Base-by-base conservation (phyloP, 1,140 invertebrate genomes). In the Trichogramma pretiosum region DNA sequence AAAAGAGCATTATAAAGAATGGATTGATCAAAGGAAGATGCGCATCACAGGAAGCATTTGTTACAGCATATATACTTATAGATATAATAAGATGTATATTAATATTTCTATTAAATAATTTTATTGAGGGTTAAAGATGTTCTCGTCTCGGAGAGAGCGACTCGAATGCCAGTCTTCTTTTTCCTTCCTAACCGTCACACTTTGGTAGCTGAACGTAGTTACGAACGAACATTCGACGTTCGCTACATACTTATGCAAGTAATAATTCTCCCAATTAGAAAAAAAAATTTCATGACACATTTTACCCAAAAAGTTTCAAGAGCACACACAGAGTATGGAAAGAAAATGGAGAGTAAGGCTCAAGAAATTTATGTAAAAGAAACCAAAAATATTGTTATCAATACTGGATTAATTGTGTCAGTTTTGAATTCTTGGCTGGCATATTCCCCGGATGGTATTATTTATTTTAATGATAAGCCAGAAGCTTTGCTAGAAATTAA, bases 371-470 rank as follows among this genome's bases (percentile, higher is more conserved):
- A 18, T 40, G 23, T 10, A 30, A 30, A 18, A 11, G 14, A 26
- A 26, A 40, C 19, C 5, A 18, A 14, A 17, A 23, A 40, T 21
- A 14, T 11, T 7, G 46, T 48, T 16, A 11, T 40, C 10, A 17
- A 40, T 28, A 30, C 24, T 17, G 46, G 37, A 13, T 33, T 48
- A 32, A 17, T 48, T 40, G 22, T 48, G 19, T 48, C 36, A 13
- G n/a, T n/a, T 19, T 36, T 21, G 18, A 48, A 48, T 40, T 5
- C 3, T 13, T 48, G 46, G 46, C 17, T 48, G 10, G 46, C 36
- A 11, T 48, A 22, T 19, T 41, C 36, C 21, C 46, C 46, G 7
- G 46, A 38, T 48, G 46, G 46, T 22, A 37, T 40, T 13, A 33
- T 48, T 40, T 48, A 32, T 40, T 13, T 32, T 8, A 48, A 39